phyloP scores from a whole-genome alignment of 2,113 vertebrate species.

The Urocolius indicus region DNA sequence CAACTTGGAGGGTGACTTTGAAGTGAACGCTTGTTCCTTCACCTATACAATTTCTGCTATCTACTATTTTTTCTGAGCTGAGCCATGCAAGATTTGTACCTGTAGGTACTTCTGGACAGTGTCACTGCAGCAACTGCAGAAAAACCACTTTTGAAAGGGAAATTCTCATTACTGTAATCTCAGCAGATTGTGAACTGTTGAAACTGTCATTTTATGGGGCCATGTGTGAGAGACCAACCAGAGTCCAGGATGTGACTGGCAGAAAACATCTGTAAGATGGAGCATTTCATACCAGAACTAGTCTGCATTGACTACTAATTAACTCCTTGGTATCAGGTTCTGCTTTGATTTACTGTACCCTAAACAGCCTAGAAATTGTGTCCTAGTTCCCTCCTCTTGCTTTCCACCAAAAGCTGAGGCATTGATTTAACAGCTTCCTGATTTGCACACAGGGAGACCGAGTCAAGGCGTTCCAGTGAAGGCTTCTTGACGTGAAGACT shows the following conservation, averaged over 20 bases:
- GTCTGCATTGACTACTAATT: neutral
- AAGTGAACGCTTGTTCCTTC: neutral
- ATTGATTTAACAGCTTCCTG: neutral
- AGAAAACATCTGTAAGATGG: neutral
- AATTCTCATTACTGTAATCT: neutral
- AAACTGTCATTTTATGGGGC: neutral
- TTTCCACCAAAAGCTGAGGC: neutral
- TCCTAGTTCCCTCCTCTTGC: neutral
- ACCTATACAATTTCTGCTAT: neutral
- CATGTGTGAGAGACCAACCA: neutral
- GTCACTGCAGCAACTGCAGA: neutral
- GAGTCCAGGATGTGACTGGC: neutral
- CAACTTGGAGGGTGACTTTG: accelerated
- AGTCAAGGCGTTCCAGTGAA: neutral
- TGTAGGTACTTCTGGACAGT: neutral
- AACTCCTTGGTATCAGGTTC: neutral
- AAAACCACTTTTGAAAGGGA: neutral
- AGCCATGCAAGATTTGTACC: neutral
- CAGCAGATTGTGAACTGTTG: neutral
- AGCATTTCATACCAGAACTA: neutral
- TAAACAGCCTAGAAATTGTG: neutral
- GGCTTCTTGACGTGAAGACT: neutral
- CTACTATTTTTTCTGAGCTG: neutral
- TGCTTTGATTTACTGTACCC: neutral
- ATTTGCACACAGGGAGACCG: neutral